Evolutionary conservation across 1,140 invertebrate genomes (phyloP).

Genomic region (Monochamus saltuarius): DNA sequence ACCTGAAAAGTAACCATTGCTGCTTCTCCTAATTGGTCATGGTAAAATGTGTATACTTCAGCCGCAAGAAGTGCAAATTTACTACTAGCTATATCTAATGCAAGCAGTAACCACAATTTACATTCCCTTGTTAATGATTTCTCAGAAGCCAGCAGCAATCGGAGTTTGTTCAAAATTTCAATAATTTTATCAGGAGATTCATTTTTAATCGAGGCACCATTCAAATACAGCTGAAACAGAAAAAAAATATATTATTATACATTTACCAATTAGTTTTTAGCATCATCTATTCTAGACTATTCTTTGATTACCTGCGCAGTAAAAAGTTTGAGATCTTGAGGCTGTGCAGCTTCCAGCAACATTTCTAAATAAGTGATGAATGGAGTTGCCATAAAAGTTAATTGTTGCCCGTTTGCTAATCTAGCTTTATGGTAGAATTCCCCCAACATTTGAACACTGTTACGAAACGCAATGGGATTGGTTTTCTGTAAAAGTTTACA

Average conservation of each 20-base stretch:
- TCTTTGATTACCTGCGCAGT: constrained; percentile 21
- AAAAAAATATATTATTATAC: not conserved
- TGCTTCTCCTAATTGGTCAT: constrained; percentile 39
- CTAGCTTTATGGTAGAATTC: constrained; percentile 30
- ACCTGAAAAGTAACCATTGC: constrained; percentile 42
- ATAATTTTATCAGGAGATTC: constrained; percentile 32
- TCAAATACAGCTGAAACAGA: constrained; percentile 40
- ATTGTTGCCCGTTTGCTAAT: constrained; percentile 18
- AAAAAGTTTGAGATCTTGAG: constrained; percentile 26
- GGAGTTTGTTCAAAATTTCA: constrained; percentile 36
- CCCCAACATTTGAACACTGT: constrained; percentile 28
- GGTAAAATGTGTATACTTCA: constrained; percentile 43
- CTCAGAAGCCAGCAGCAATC: constrained; percentile 30
- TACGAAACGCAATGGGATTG: constrained; percentile 24
- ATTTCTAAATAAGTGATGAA: constrained; percentile 24
- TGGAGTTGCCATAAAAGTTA: constrained; percentile 23
- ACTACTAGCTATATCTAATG: constrained; percentile 37
- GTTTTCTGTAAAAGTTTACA: constrained; percentile 25
- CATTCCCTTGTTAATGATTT: constrained; percentile 28
- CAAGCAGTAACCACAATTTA: constrained; percentile 42
- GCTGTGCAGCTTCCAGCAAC: constrained; percentile 15
- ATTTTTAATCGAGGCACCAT: constrained; percentile 36
- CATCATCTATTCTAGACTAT: not conserved
- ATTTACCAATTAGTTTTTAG: constrained; percentile 3
- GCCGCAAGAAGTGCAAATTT: constrained; percentile 36